Evolutionary conservation across 2,113 vertebrate species (phyloP), one percentile per base, ranked within the genome.

Genomic region (Myrmecobius fasciatus): DNA sequence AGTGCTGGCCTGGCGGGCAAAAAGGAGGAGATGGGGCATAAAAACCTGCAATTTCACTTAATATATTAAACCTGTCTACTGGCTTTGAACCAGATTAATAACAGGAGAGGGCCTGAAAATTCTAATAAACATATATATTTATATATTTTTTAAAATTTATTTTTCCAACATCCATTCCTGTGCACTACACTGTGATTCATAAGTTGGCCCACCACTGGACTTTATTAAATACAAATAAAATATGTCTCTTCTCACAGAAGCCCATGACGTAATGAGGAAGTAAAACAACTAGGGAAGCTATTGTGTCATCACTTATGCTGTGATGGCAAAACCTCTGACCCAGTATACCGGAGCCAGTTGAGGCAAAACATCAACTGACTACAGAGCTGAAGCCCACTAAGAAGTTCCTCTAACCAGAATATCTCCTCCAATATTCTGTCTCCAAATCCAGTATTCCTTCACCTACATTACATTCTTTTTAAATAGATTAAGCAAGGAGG

Each of bases 221-320:
- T 98, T 98, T 98, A 98, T 98, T 98, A 98, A 98, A 98, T 98
- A 98, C 98, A 98, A 97, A 98, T 98, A 98, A 98, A 98, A 97
- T 97, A 94, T 94, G 46, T 97, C 95, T 96, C 96, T 95, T 96
- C 89, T 93, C 93, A 94, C 95, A 94, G 96, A 96, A 96, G 96
- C 97, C 96, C 93, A 96, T 25, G 89, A 98, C 93, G 95, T 96
- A 88, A 96, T 31, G 95, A 95, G 91, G 46, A 96, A 94, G n/a
- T 92, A 60, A 94, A 95, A 93, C 60, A 92, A 75, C n/a, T 6
- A 7, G 46, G 49, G 49, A 7, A 25, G 17, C 24, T 31, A 0
- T 88, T 90, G 89, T 94, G 92, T 96, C 96, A 92, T 97, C 96
- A 26, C 52, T 91, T 91, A 25, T 2, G 28, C 92, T 94, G 43